Base-by-base conservation (phyloP, 1,140 invertebrate genomes). In the Delia radicum region DNA sequence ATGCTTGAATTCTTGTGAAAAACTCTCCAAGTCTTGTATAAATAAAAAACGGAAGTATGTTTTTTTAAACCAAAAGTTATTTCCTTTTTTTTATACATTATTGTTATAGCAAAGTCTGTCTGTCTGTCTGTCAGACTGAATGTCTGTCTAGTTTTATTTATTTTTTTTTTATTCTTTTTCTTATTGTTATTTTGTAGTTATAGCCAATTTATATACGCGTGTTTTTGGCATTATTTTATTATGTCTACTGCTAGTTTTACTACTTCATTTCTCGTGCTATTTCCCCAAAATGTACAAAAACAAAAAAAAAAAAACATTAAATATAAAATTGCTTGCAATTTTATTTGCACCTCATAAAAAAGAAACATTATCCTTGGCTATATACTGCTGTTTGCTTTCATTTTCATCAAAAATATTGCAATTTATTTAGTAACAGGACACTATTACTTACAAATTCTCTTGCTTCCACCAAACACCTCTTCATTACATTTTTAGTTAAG, bases 261-360 rank as follows among this genome's bases (percentile, higher is more conserved):
- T 55, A 55, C 48, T 21, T 55, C 18, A 55, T 55, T 55, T 55
- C n/a, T 18, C 4, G n/a, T 55, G n/a, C 8, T 55, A 4, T 48
- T 12, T 37, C 33, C 0, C 33, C 33, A 37, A 37, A n/a, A n/a
- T n/a, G n/a, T n/a, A n/a, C n/a, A n/a, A n/a, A n/a, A 42, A 42
- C 1, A 33, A 1, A 12, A 48, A 48, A 48, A 48, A 48, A 48
- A 48, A 18, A 18, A 3, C 15, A 15, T 3, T 21, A 55, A 55
- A 55, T 21, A 7, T 21, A 24, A 21, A 55, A 55, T 21, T 55
- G 48, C 48, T 55, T 18, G 48, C n/a, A 33, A 24, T 69, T 33
- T 69, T 33, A 69, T 69, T 69, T 69, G 65, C 65, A 69, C 65
- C 65, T 69, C 65, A 69, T 69, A 69, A 69, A 69, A 67, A 65